Base-by-base conservation (phyloP, 2,888 invertebrate species). In the Caenorhabditis wallacei region DNA sequence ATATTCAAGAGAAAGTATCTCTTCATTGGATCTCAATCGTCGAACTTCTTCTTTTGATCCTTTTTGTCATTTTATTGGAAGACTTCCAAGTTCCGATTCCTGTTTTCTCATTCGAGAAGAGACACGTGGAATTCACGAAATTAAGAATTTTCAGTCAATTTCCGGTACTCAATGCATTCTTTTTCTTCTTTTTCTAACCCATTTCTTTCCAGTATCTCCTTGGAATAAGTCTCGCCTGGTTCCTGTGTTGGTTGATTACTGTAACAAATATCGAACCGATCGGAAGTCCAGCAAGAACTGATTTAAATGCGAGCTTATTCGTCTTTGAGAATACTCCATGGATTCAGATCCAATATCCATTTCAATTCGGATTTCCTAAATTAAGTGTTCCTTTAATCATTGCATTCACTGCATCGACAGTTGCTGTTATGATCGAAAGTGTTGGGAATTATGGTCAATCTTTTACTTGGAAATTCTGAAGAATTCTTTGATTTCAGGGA, bases 1-100 rank as follows among this genome's bases (percentile, higher is more conserved):
- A 89, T 18, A 83, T 88, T 46, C 75, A 88, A 22, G 82, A 88
- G 56, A 89, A 90, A 63, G 72, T 88, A 8, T 53, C 76, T 8
- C 64, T 86, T 10, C 91, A 91, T 68, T 91, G 90, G 89, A 88
- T 91, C n/a, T 88, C 89, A 2, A 80, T 90, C 2, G 84, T 91
- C 16, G 81, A 76, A 20, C 64, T 81, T 18, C 13, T 76, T 8
- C 53, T 81, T 7, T 54, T 81, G 2, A 66, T 76, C 7, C 11
- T 64, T 7, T 81, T 75, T 37, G 72, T 81, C 0, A 66, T 81
- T 7, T n/a, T 81, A 7, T 35, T 81, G 2, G 81, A 76, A 51
- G 46, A 71, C 0, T 13, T n/a, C 7, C 48, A 66, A 57, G 71
- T 81, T 11, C 81, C 75, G 5, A 70, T 81, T 18, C 81, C 81